These are phyloP conservation scores for Potamarius usumacintae DNA, from an alignment of 2,113 vertebrate genomes.

Conservation along the genomic window DNA sequence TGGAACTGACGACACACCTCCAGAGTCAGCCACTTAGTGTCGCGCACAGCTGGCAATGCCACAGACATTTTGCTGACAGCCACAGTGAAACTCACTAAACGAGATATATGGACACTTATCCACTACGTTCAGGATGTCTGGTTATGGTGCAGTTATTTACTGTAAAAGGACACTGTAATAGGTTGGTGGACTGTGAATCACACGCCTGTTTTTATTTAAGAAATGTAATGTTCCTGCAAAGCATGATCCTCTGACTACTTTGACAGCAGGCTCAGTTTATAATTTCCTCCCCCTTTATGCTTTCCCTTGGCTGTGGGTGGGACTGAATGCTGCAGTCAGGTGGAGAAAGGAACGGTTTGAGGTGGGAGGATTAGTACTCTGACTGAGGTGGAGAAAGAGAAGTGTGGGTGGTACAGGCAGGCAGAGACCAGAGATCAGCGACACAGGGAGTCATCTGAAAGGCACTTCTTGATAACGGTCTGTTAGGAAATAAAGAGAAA, in stretches of 20 bases:
- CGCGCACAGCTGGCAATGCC: constrained; percentile 74
- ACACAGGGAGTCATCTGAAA: constrained; percentile 33
- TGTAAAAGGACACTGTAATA: neutral
- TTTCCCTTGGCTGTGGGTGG: constrained; percentile 24
- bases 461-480: constrained; percentile 43
- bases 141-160: constrained; percentile 17
- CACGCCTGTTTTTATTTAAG: constrained; percentile 10
- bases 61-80: constrained; percentile 40
- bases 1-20: constrained; percentile 99
- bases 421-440: constrained; percentile 38
- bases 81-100: constrained; percentile 9
- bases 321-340: constrained; percentile 38
- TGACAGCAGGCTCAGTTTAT: constrained; percentile 18
- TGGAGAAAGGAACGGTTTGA: constrained; percentile 31
- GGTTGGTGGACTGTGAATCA: constrained; percentile 18
- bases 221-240: constrained; percentile 18
- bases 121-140: constrained; percentile 22
- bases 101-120: constrained; percentile 26
- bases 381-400: constrained; percentile 40
- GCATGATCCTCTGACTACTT: constrained; percentile 17
- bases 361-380: constrained; percentile 43
- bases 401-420: constrained; percentile 38
- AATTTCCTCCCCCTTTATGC: constrained; percentile 19
- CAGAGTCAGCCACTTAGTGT: constrained; percentile 98
- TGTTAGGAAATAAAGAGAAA: constrained; percentile 25